Evolutionary conservation across 2,797 vertebrate genomes (phyloP), one percentile per base, ranked within the genome.

Genomic region (Enteromius treurensis): DNA sequence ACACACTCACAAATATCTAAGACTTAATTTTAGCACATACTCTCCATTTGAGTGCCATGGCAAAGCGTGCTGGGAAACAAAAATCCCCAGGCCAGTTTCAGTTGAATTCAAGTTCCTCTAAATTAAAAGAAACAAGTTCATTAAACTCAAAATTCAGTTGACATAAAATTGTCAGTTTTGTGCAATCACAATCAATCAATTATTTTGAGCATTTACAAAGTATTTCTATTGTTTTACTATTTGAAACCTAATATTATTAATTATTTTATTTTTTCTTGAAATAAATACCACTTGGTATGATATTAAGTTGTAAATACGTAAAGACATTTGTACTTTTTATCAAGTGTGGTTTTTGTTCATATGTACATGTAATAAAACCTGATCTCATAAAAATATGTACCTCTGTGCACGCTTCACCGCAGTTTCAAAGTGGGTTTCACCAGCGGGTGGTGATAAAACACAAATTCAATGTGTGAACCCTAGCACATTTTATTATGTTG

Each of bases 341-440:
- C 13, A 73, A 51, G 9, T 21, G 9, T 34, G 49, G 9, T 55
- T 53, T 37, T 55, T 32, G 13, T 74, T 34, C 51, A 53, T 32
- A 53, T 64, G 19, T 74, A 53, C 71, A 74, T n/a, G 47, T 74
- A 11, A 37, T n/a, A 53, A 71, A 45, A 45, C 42, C 42, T 45
- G 42, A 13, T 45, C 42, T 45, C 42, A 45, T 45, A 45, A 45
- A 42, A 45, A 45, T 45, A 11, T 13, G 42, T 45, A 45, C 42
- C 42, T 45, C 10, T 40, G 37, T 40, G 37, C 37, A 8, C 26
- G 26, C 26, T 45, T 45, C 42, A 3, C 42, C 10, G 42, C 42
- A 42, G 42, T 42, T 42, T 42, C 37, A 26, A 26, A 26, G 26
- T 26, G 26, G 26, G 26, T 26, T 26, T 26, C 26, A 26, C 26